These are phyloP conservation scores for Drosophila elegans DNA, from an alignment of 1,140 invertebrate species.

Conservation along the genomic window DNA sequence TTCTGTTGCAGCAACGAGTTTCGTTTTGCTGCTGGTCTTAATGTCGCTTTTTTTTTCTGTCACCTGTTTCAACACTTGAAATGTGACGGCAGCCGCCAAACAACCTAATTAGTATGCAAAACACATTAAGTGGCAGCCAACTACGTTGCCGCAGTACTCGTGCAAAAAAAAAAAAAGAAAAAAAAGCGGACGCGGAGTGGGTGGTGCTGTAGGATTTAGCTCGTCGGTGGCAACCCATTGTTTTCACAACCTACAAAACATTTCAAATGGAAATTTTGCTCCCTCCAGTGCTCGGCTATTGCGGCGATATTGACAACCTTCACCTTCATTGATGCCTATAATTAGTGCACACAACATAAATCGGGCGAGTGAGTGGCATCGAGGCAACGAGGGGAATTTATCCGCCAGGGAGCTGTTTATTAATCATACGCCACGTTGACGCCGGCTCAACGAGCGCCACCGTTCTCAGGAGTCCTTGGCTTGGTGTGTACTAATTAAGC, in stretches of 20 bases:
- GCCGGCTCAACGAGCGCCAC: constrained; percentile 36
- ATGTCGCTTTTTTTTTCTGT: constrained; percentile 45
- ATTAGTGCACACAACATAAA: constrained; percentile 61
- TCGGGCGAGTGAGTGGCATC: not conserved
- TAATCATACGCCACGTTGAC: constrained; percentile 79
- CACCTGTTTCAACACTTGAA: constrained; percentile 72
- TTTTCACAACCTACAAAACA: constrained; percentile 69
- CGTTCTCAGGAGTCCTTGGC: constrained; percentile 21
- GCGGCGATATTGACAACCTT: constrained; percentile 76
- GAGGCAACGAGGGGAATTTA: constrained; percentile 10
- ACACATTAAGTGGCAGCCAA: constrained; percentile 77
- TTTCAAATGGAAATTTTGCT: constrained; percentile 66
- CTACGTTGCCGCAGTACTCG: constrained; percentile 69
- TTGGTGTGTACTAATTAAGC: constrained; percentile 78
- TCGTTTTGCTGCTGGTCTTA: constrained; percentile 16
- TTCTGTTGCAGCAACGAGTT: constrained; percentile 40
- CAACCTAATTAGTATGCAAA: constrained; percentile 82
- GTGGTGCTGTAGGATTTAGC: constrained; percentile 3
- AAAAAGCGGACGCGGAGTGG: not conserved
- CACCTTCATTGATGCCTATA: constrained; percentile 79
- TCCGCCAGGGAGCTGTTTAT: constrained; percentile 72
- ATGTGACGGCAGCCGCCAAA: constrained; percentile 68
- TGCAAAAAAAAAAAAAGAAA: constrained; percentile 3
- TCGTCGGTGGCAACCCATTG: constrained; percentile 35
- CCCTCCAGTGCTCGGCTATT: constrained; percentile 14